Base-by-base conservation (phyloP, 2,113 vertebrate species). In the Engystomops pustulosus region DNA sequence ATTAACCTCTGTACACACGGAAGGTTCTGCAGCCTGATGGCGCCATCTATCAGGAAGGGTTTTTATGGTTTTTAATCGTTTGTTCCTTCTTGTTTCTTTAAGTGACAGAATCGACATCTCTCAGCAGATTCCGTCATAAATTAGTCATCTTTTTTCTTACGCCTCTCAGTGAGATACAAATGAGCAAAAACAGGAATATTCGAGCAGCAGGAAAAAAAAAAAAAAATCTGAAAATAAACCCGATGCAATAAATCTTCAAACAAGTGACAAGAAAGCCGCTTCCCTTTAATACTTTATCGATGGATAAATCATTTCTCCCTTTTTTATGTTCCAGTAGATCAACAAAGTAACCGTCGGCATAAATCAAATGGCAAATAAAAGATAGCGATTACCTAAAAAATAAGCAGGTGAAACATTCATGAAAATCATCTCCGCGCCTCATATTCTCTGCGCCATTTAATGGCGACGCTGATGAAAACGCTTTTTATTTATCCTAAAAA, bases 211-310 rank as follows among this genome's bases (percentile, higher is more conserved):
- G 86, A 74, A 87, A 27, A 80, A 25, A 76, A n/a, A 44, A 14
- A 70, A 81, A 83, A 80, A 25, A 76, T 53, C 80, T 80, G 85
- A 62, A 60, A 79, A 79, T 41, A 79, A 79, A 79, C n/a, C 18
- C 11, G 49, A 65, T 7, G 76, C 55, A 18, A 79, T 79, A 41
- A 62, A 62, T 79, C 55, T 79, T 79, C 38, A n/a, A 30, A 62
- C 55, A 79, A 79, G 76, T 79, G 76, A 62, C 53, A 79, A 27
- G 51, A 44, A 62, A 79, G 36, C 53, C 44, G 55, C 55, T 62
- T 79, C 65, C 55, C 65, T 79, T 79, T 62, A 79, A 62, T 60
- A 41, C 55, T 79, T 79, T 62, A 62, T 30, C 60, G 34, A 62
- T 62, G 76, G 55, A 79, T 79, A 44, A 79, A 62, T 79, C 36